These are phyloP conservation scores for Microplitis manilae DNA, from an alignment of 2,888 invertebrate species.

Conservation along the genomic window DNA sequence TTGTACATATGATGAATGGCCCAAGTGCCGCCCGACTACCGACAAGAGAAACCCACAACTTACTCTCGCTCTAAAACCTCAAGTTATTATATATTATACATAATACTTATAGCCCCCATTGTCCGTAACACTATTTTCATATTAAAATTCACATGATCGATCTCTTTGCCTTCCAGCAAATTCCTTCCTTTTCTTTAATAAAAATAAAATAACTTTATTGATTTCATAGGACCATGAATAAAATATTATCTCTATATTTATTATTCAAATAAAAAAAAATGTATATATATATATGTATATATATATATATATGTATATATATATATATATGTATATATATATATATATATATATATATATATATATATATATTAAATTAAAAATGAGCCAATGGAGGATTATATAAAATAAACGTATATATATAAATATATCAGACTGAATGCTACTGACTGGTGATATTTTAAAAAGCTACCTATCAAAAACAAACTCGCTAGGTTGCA, in stretches of 20 bases:
- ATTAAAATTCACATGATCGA: slow-evolving; percentile 67
- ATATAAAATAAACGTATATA: not conserved
- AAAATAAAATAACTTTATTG: not conserved
- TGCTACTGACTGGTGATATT: not conserved
- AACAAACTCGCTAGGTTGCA: slow-evolving; percentile 41
- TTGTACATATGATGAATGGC: slow-evolving; percentile 66
- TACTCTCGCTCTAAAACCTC: slow-evolving; percentile 22
- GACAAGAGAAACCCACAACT: slow-evolving; percentile 47
- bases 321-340: no score
- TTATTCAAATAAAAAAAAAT: not conserved
- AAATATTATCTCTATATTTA: not conserved
- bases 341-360: not conserved
- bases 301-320: not conserved
- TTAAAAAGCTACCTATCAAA: slow-evolving; percentile 22
- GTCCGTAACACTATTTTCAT: slow-evolving; percentile 49
- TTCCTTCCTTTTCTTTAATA: not conserved
- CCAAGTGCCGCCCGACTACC: slow-evolving; percentile 66
- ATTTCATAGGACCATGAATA: not conserved
- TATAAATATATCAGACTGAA: not conserved
- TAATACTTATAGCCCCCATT: slow-evolving; percentile 8
- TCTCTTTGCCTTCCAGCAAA: slow-evolving; percentile 46
- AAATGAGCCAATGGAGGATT: not conserved
- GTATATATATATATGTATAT: no score
- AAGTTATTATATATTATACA: slow-evolving; percentile 4
- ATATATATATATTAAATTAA: not conserved